Evolutionary conservation across 1,140 invertebrate genomes (phyloP).

Genomic region (Pissodes strobi): DNA sequence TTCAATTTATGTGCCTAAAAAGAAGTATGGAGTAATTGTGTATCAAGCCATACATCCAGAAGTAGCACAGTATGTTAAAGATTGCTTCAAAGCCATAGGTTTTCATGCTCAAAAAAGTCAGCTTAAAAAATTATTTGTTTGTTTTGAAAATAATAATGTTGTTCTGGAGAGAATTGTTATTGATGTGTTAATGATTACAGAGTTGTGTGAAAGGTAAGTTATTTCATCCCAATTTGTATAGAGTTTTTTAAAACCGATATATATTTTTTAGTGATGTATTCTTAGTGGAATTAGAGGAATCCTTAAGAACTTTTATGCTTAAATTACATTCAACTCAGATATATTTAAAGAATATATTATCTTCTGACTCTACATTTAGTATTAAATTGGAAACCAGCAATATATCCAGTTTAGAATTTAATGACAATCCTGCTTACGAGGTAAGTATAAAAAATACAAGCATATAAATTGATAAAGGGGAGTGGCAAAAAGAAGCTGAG

Average conservation of each 20-base stretch:
- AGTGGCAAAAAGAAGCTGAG: slow-evolving; percentile 58
- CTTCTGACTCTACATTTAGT: slow-evolving; percentile 41
- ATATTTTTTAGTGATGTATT: slow-evolving; percentile 40
- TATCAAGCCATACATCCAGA: slow-evolving; percentile 61
- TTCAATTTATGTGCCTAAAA: slow-evolving; percentile 60
- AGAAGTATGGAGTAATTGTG: slow-evolving; percentile 60
- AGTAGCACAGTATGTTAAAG: slow-evolving; percentile 60
- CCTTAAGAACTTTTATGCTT: slow-evolving; percentile 41
- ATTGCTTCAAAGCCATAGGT: slow-evolving; percentile 54
- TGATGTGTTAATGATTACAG: slow-evolving; percentile 32
- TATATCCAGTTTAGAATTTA: slow-evolving; percentile 44
- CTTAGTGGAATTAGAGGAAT: slow-evolving; percentile 41
- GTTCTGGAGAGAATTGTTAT: slow-evolving; percentile 41
- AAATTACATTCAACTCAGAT: slow-evolving; percentile 39
- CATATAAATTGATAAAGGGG: no score
- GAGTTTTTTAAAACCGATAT: slow-evolving; percentile 1
- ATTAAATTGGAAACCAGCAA: slow-evolving; percentile 40
- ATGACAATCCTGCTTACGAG: slow-evolving; percentile 40
- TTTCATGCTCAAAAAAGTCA: slow-evolving; percentile 41
- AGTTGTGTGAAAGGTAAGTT: slow-evolving; percentile 34
- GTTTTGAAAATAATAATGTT: slow-evolving; percentile 32
- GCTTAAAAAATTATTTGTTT: slow-evolving; percentile 38
- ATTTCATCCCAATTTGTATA: background rate
- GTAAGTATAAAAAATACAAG: no score
- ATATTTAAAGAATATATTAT: slow-evolving; percentile 35